Conservation (phyloP, 1,140 invertebrate species). For the Temnothorax longispinosus region DNA sequence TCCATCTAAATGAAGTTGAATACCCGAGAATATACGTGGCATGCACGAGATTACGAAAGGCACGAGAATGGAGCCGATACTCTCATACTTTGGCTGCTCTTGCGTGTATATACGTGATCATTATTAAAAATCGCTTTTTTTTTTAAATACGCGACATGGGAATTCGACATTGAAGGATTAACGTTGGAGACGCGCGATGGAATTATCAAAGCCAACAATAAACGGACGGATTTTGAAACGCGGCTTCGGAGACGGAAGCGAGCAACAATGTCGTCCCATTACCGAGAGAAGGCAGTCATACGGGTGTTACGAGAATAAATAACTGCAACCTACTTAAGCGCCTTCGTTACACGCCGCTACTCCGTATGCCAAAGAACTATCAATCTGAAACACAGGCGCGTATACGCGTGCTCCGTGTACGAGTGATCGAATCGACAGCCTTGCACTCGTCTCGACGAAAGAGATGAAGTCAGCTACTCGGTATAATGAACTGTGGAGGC, state of each 20-base stretch:
- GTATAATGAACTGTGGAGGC: neutral
- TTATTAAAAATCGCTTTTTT: constrained; percentile 33
- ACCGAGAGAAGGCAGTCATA: constrained; percentile 50
- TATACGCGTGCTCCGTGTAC: neutral
- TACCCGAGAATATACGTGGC: neutral
- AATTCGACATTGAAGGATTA: constrained; percentile 53
- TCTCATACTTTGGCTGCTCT: neutral
- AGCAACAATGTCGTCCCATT: constrained; percentile 63
- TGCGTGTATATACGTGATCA: neutral
- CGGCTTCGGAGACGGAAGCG: constrained; percentile 40
- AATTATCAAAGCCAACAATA: constrained; percentile 37
- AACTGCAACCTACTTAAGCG: constrained; percentile 70
- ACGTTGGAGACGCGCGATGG: constrained; percentile 15
- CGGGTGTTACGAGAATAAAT: constrained; percentile 67
- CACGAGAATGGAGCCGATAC: neutral
- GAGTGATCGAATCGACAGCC: constrained; percentile 34
- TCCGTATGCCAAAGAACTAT: constrained; percentile 34
- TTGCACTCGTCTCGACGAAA: constrained; percentile 17
- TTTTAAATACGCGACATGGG: neutral
- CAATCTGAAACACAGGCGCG: constrained; percentile 32
- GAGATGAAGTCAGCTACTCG: neutral
- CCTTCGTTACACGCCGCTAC: constrained; percentile 59
- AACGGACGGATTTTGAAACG: constrained; percentile 44
- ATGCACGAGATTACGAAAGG: neutral
- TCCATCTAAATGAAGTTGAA: constrained; percentile 12